Conservation (phyloP, 2,888 invertebrate genomes). For the Hybos culiciformis region DNA sequence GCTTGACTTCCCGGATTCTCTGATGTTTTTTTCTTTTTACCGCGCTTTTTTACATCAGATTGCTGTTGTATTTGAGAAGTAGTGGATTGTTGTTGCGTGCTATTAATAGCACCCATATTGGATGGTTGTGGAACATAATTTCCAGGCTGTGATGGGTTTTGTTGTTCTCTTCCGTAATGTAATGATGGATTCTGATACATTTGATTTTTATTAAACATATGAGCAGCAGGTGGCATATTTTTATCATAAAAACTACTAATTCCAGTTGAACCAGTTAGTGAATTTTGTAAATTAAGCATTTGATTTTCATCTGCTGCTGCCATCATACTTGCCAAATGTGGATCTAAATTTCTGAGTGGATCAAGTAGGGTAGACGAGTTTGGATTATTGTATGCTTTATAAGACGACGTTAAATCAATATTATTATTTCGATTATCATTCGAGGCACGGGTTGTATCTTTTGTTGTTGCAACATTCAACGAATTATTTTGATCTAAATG, state of each 20-base stretch:
- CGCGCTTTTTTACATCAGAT: slow-evolving; percentile 17
- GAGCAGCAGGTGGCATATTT: slow-evolving; percentile 44
- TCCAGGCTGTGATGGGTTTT: slow-evolving; percentile 9
- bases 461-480: not conserved
- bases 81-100: slow-evolving; percentile 12
- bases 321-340: slow-evolving; percentile 20
- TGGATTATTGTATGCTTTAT: slow-evolving; percentile 28
- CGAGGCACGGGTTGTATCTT: not conserved
- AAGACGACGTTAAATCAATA: too few species aligned
- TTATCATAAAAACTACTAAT: slow-evolving; percentile 41
- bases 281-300: slow-evolving; percentile 23
- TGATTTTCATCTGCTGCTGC: slow-evolving; percentile 23
- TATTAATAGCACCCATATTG: not conserved
- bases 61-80: slow-evolving; percentile 13
- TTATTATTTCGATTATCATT: not conserved
- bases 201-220: slow-evolving; percentile 42
- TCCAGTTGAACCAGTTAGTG: slow-evolving; percentile 9
- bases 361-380: slow-evolving; percentile 15
- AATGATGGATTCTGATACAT: slow-evolving; percentile 24
- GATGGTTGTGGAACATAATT: slow-evolving; percentile 4
- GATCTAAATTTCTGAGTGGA: slow-evolving; percentile 15
- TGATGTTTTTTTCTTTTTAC: slow-evolving; percentile 27
- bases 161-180: slow-evolving; percentile 11
- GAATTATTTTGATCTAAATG: not conserved
- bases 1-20: slow-evolving; percentile 20